Evolutionary conservation across 1,140 invertebrate genomes (phyloP), one percentile per base, ranked within the genome.

Genomic region (Lordiphosa collinella): DNA sequence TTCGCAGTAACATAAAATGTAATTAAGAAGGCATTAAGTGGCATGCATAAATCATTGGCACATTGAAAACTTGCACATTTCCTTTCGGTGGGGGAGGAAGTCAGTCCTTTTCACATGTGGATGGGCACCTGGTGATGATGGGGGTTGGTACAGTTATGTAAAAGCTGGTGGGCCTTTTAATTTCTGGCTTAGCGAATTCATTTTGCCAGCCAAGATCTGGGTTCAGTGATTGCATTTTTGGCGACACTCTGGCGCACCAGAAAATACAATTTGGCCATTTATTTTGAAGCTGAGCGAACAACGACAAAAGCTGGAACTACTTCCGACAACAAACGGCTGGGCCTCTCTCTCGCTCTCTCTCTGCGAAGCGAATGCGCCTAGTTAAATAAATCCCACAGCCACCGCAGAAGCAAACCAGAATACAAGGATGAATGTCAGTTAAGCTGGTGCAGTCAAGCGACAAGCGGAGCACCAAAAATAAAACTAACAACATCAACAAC

Each of bases 1-100:
- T 54, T 2, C 2, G 11, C 13, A 13, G 46, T 62, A 49, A 75
- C 71, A 82, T 82, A 80, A 75, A 80, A 82, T 59, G 76, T 80
- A 80, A 82, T 80, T 80, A 80, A 80, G 76, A 80, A 80, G 76
- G 61, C 78, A 80, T 80, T 82, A 80, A 80, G 76, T 76, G 60
- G 57, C 76, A 61, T 67, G 76, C 76, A 82, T 80, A 80, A 80
- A 80, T 80, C 76, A 80, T 76, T 25, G 41, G 9, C 48, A 41
- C 47, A 67, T 47, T 65, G 66, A 55, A 69, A 65, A 65, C 35
- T 60, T 69, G 65, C 60, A 58, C 60, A 68, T 58, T 49, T 53
- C 11, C 6, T n/a, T 14, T 5, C 0, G n/a, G 0, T 8, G 22
- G 13, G 25, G 10, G 16, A 11, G 8, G 9, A 34, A 29, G 16